A percentile compares a stretch with the other conserved stretches of the same genome.
phyloP scores from a whole-genome alignment of 1,140 invertebrate species.

The Phymastichus coffea region DNA sequence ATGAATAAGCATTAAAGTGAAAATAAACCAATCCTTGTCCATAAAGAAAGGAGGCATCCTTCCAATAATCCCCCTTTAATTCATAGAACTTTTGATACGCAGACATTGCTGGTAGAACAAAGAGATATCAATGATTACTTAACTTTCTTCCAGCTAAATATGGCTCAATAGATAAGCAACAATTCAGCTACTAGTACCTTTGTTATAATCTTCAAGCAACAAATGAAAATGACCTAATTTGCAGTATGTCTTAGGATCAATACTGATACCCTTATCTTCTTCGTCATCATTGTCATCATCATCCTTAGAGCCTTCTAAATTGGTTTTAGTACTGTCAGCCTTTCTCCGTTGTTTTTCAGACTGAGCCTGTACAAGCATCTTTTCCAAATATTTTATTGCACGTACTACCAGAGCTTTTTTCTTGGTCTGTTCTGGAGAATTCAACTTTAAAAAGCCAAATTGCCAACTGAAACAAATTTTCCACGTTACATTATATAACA shows the following conservation, averaged over 20 bases:
- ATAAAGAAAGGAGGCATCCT: conserved; percentile 88
- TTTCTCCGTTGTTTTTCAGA: conserved; percentile 58
- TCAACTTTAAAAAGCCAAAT: conserved; percentile 82
- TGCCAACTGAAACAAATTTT: conserved; percentile 72
- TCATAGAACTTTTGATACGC: conserved; percentile 92
- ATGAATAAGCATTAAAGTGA: conserved; percentile 91
- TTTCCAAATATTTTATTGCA: conserved; percentile 80
- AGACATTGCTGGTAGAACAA: conserved; percentile 76
- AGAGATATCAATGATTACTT: background rate
- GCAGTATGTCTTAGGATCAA: conserved; percentile 88
- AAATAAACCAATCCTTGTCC: conserved; percentile 93
- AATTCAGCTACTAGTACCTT: too few species aligned
- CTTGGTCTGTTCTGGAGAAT: conserved; percentile 71
- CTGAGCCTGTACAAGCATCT: conserved; percentile 78
- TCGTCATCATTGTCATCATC: conserved; percentile 55
- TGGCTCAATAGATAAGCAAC: too few species aligned
- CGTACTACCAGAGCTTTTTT: conserved; percentile 78
- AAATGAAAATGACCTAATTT: conserved; percentile 93
- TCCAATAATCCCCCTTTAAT: conserved; percentile 81
- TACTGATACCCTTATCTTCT: conserved; percentile 67
- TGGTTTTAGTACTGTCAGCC: conserved; percentile 55
- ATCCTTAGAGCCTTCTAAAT: conserved; percentile 53
- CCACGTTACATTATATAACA: too few species aligned
- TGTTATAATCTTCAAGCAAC: conserved; percentile 84
- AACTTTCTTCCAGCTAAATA: too few species aligned